Conservation (phyloP, 2,888 invertebrate species). For the Nephrocerus scutellatus region DNA sequence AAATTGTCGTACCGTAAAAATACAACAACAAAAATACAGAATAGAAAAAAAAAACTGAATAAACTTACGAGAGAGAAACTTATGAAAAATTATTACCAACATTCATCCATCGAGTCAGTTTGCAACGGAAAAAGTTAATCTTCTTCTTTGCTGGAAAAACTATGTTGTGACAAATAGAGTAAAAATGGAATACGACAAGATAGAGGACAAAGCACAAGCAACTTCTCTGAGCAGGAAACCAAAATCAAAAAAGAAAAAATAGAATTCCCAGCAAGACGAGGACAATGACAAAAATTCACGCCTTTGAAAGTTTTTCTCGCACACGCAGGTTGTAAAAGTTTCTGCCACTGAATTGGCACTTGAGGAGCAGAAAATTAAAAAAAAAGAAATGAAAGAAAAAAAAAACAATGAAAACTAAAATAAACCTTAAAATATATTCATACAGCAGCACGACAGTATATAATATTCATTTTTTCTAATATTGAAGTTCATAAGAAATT, state of each 20-base stretch:
- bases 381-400: constrained; percentile 8
- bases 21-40: constrained; percentile 8
- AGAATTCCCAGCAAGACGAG: too few relatives aligned
- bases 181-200: neutral
- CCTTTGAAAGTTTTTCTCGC: constrained; percentile 18
- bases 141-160: constrained; percentile 18
- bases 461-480: too few relatives aligned
- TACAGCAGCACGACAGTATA: too few relatives aligned
- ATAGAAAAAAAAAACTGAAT: constrained; percentile 2
- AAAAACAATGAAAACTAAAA: too few relatives aligned
- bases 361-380: constrained; percentile 3
- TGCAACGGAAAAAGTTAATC: constrained; percentile 22
- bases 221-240: constrained; percentile 8
- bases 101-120: constrained; percentile 22
- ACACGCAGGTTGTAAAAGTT: too few relatives aligned
- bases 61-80: constrained; percentile 11
- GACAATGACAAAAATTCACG: constrained; percentile 21
- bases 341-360: too few relatives aligned
- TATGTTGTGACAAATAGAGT: constrained; percentile 12
- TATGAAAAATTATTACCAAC: constrained; percentile 16
- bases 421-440: too few relatives aligned
- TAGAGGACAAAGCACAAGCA: neutral
- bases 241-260: constrained; percentile 6
- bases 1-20: constrained; percentile 22
- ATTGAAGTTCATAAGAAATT: constrained; percentile 9